Evolutionary conservation across 2,797 vertebrate species (phyloP).

Genomic region (Megaceryle alcyon): DNA sequence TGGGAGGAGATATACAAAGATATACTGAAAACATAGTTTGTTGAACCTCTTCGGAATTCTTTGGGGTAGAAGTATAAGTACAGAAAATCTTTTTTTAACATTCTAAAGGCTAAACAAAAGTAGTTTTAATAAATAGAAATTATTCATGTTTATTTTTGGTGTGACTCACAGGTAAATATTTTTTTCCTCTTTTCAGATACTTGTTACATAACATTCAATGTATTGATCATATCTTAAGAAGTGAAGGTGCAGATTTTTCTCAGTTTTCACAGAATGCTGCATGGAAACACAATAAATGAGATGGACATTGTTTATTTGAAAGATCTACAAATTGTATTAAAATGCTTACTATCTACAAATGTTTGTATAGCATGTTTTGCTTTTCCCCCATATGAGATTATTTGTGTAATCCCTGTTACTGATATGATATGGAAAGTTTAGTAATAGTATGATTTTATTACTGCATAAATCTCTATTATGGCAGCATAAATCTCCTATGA

Average conservation of each 20-base stretch:
- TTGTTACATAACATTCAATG: neutral
- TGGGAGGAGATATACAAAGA: neutral
- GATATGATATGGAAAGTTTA: neutral
- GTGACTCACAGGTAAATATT: neutral
- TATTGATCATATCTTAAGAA: neutral
- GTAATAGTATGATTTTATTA: slow-evolving; percentile 38
- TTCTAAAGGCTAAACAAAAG: neutral
- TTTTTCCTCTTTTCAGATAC: neutral
- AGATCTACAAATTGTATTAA: neutral
- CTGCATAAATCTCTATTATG: slow-evolving; percentile 12
- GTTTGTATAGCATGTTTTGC: neutral
- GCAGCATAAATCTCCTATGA: slow-evolving; percentile 22
- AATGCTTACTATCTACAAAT: neutral
- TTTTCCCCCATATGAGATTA: neutral
- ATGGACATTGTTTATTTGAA: neutral
- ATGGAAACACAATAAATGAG: neutral
- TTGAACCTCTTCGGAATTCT: neutral
- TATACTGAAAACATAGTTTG: neutral
- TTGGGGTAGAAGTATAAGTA: neutral
- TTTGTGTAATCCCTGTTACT: neutral
- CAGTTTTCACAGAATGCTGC: neutral
- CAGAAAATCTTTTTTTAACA: neutral
- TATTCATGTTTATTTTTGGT: neutral
- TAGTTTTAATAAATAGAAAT: neutral
- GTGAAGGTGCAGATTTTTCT: neutral